Evolutionary conservation across 2,888 invertebrate genomes (phyloP), one percentile per base, ranked within the genome.

Genomic region (Drosophila neonasuta): DNA sequence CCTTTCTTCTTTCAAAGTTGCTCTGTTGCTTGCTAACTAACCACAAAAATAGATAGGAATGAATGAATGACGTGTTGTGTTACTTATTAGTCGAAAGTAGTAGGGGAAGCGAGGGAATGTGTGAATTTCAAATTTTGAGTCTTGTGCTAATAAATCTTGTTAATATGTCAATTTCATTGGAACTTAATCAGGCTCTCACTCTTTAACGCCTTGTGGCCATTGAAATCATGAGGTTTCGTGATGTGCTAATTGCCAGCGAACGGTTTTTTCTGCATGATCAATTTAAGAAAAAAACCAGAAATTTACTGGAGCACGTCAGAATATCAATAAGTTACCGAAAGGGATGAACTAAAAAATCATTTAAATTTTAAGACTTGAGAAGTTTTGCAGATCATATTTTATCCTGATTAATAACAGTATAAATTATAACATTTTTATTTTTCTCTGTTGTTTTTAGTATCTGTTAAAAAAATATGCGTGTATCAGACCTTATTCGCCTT

Each of bases 81-180:
- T 60, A 13, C 9, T 63, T 30, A n/a, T 34, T 55, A 61, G 64
- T 59, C 45, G 49, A 45, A 56, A 52, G 65, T 45, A 13, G 24
- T 6, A 11, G 24, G 42, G 54, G 3, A 6, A 17, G 24, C n/a
- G 46, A 10, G 15, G 13, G 36, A 45, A 55, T 70, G 73, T 82
- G 66, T 79, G 62, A 63, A 10, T 41, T 69, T 51, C 32, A 62
- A 86, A 84, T 84, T 81, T 51, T 64, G 24, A 54, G 57, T 17
- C 42, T 42, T 29, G 50, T 78, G 87, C 64, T 81, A 81, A 81
- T 78, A 44, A 69, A 73, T 81, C 82, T 79, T 65, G 72, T 86
- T 78, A 66, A 81, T 86, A 73, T 65, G 85, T 86, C 76, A 81
- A 84, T 86, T 84, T 32, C 55, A 50, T 24, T 51, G 55, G 61